These are phyloP conservation scores for Hydrolagus colliei DNA, from an alignment of 2,797 vertebrate species.

Conservation along the genomic window DNA sequence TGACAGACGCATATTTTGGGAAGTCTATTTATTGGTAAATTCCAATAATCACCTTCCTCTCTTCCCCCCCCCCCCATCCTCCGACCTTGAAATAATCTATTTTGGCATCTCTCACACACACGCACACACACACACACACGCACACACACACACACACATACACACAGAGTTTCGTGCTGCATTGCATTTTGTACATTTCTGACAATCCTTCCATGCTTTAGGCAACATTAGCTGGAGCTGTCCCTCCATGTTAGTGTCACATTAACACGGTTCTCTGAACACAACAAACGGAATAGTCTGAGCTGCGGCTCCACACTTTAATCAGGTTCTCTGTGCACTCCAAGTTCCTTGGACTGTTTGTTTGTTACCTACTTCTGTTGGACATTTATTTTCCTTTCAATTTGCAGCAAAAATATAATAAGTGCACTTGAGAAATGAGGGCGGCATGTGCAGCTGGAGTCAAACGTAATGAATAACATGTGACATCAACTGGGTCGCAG, in stretches of 20 bases:
- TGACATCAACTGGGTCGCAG: too few species aligned
- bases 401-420: neutral
- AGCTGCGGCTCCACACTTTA: neutral
- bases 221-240: conserved; percentile 50
- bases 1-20: neutral
- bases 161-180: conserved; percentile 49
- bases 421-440: neutral
- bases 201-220: conserved; percentile 50
- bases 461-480: too few species aligned
- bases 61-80: neutral
- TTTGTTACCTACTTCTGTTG: neutral
- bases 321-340: neutral
- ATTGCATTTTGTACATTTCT: conserved; percentile 50
- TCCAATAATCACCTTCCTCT: neutral
- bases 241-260: conserved; percentile 54
- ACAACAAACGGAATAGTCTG: conserved; percentile 25
- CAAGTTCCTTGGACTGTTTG: too few species aligned
- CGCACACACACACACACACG: too few species aligned
- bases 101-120: neutral
- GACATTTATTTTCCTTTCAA: neutral
- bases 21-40: neutral
- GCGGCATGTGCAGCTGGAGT: neutral
- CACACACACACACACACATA: conserved; percentile 38
- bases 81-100: conserved; percentile 13
- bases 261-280: conserved; percentile 51